Evolutionary conservation across 2,888 invertebrate species (phyloP).

Genomic region (Nomada fabriciana): DNA sequence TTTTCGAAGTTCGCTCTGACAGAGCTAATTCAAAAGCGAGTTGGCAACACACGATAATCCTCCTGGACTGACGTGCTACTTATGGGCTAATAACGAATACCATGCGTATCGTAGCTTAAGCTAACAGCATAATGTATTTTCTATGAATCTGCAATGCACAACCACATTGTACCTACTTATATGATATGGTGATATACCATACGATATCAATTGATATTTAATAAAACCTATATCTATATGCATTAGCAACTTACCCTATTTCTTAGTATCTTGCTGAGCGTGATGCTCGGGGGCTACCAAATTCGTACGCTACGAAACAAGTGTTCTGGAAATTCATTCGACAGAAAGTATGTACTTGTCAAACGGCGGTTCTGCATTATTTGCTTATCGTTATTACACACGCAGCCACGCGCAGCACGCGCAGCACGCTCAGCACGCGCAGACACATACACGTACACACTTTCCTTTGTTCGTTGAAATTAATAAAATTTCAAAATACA

Average conservation of each 20-base stretch:
- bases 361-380: constrained; percentile 30
- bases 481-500: constrained; percentile 53
- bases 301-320: constrained; percentile 25
- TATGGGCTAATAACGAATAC: constrained; percentile 2
- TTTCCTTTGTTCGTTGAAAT: constrained; percentile 42
- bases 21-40: constrained; percentile 14
- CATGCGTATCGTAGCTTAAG: constrained; percentile 68
- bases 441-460: too few species aligned
- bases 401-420: constrained; percentile 26
- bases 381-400: constrained; percentile 54
- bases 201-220: constrained; percentile 71
- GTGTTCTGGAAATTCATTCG: neutral
- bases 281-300: constrained; percentile 37
- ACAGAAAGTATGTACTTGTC: constrained; percentile 3
- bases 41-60: constrained; percentile 10
- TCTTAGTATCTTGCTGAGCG: constrained; percentile 25
- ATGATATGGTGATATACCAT: constrained; percentile 60
- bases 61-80: constrained; percentile 17
- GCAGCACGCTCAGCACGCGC: neutral
- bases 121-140: constrained; percentile 80
- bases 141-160: constrained; percentile 84
- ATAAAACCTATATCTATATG: constrained; percentile 68
- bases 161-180: constrained; percentile 78
- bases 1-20: constrained; percentile 57
- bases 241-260: constrained; percentile 36